These are phyloP conservation scores for Diadophis punctatus DNA, from an alignment of 2,113 vertebrate genomes.

Conservation along the genomic window DNA sequence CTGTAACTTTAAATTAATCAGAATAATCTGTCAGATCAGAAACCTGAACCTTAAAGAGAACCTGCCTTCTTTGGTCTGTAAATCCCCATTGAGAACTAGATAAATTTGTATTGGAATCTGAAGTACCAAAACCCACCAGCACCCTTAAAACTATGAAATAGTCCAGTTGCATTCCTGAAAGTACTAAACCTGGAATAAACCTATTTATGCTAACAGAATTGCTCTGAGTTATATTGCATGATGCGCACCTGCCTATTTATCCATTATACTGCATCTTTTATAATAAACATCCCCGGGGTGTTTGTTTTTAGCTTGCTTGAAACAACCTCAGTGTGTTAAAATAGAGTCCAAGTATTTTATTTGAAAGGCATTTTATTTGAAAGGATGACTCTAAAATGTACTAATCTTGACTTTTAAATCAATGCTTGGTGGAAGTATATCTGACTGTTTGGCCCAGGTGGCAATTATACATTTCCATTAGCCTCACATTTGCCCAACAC, in stretches of 20 bases:
- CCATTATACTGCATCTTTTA: constrained; percentile 1
- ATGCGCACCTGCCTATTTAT: constrained; percentile 17
- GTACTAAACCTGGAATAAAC: neutral
- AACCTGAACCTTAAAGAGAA: neutral
- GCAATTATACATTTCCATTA: constrained; percentile 6
- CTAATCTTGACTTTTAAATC: constrained; percentile 27
- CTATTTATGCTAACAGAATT: neutral
- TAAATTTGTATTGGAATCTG: neutral
- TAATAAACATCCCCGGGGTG: constrained; percentile 33
- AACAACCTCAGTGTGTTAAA: constrained; percentile 22
- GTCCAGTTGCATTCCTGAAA: neutral
- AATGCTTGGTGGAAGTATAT: neutral
- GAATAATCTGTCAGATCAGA: neutral
- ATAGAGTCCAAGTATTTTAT: constrained; percentile 9
- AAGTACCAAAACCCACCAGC: neutral
- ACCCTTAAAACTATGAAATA: neutral
- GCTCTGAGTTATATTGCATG: neutral
- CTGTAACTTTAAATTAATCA: neutral
- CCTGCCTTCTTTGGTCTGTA: neutral
- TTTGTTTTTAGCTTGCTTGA: constrained; percentile 48
- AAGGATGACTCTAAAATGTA: constrained; percentile 24
- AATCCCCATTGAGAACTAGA: neutral
- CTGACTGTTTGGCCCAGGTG: neutral
- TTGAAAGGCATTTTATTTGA: constrained; percentile 31
- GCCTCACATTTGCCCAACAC: neutral